A percentile compares a stretch with the other conserved stretches of the same genome.
Conservation (phyloP, 2,113 vertebrate genomes). For the Gallinago media region DNA sequence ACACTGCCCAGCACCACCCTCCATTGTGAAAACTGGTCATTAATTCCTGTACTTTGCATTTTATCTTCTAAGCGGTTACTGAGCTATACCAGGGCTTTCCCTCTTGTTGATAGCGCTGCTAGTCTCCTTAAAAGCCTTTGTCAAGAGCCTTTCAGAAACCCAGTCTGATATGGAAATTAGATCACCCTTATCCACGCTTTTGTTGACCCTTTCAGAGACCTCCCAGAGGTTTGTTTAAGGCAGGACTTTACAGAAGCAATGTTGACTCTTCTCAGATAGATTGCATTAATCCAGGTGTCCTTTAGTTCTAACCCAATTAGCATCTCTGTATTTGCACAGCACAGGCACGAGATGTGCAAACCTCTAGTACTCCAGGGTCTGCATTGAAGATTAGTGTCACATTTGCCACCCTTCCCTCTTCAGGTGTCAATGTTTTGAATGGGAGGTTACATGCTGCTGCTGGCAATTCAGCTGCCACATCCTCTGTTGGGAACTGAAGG, state of each 20-base stretch:
- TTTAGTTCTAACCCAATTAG: constrained; percentile 6
- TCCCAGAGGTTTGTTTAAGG: constrained; percentile 30
- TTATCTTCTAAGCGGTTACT: constrained; percentile 14
- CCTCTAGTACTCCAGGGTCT: neutral
- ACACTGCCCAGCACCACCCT: neutral
- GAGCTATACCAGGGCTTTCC: neutral
- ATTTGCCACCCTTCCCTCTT: neutral
- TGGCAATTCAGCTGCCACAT: neutral
- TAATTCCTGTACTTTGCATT: neutral
- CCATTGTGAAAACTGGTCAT: neutral
- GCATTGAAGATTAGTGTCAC: neutral
- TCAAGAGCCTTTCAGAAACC: neutral
- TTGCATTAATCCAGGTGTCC: constrained; percentile 22
- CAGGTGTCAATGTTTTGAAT: neutral
- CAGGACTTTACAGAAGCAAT: neutral
- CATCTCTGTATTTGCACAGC: constrained; percentile 3
- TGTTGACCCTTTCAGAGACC: neutral
- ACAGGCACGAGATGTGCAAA: neutral
- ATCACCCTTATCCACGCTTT: neutral
- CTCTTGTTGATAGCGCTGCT: neutral
- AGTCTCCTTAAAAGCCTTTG: neutral
- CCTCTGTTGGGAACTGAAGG: neutral
- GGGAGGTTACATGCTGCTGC: neutral
- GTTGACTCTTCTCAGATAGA: constrained; percentile 19
- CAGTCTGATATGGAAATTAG: neutral